A percentile compares a stretch with the other conserved stretches of the same genome.
phyloP scores from a whole-genome alignment of 2,113 vertebrate species.

The Atherinomorus stipes region DNA sequence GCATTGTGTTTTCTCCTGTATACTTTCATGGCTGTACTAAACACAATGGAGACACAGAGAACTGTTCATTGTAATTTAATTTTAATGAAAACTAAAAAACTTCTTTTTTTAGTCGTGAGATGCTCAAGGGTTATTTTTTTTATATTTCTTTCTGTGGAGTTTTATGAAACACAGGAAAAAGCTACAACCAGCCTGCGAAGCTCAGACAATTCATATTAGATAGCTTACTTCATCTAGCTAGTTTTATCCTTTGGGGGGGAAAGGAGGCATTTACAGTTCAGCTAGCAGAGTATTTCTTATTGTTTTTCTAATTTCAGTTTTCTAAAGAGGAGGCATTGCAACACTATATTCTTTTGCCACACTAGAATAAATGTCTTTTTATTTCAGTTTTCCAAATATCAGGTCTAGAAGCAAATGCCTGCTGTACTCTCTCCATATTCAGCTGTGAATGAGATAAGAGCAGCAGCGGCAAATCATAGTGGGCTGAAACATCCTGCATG shows the following conservation, averaged over 20 bases:
- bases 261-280: background rate
- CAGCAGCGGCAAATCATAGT: conserved; percentile 9
- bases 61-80: too few relatives aligned
- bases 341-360: background rate
- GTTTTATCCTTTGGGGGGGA: background rate
- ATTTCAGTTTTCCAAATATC: background rate
- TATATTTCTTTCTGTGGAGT: too few relatives aligned
- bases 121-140: background rate
- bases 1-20: too few relatives aligned
- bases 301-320: background rate
- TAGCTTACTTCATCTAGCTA: background rate
- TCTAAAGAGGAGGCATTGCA: too few relatives aligned
- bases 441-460: conserved; percentile 29
- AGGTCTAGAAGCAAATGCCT: conserved; percentile 10
- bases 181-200: background rate
- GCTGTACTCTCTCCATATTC: conserved; percentile 30
- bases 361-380: background rate
- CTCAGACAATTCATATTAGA: background rate
- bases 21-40: too few relatives aligned
- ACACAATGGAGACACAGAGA: too few relatives aligned
- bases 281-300: background rate
- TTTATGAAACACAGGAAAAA: background rate
- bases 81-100: too few relatives aligned
- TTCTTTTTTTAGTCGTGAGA: background rate
- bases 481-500: conserved; percentile 25